These are phyloP conservation scores for Incurvaria masculella DNA, from an alignment of 2,888 invertebrate species.

Conservation along the genomic window DNA sequence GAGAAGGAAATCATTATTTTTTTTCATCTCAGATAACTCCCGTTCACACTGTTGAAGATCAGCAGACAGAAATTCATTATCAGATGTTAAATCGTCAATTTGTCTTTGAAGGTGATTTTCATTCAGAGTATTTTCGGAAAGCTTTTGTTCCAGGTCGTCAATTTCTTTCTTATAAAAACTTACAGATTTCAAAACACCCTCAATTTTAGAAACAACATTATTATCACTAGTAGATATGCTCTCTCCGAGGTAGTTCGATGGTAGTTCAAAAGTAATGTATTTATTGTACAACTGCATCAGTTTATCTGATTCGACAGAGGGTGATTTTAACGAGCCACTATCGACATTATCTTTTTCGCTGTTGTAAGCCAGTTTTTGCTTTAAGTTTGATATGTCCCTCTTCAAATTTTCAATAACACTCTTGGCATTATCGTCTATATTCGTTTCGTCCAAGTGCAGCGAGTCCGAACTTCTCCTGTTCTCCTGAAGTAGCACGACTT, in stretches of 20 bases:
- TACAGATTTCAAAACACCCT: slow-evolving; percentile 53
- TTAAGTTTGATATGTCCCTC: slow-evolving; percentile 42
- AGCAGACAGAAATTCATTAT: slow-evolving; percentile 46
- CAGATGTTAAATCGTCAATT: slow-evolving; percentile 53
- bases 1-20: slow-evolving; percentile 68
- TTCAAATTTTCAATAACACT: slow-evolving; percentile 48
- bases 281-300: slow-evolving; percentile 44
- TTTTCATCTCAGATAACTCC: slow-evolving; percentile 62
- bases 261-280: slow-evolving; percentile 47
- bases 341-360: slow-evolving; percentile 22
- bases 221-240: slow-evolving; percentile 39
- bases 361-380: slow-evolving; percentile 33
- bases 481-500: slow-evolving; percentile 32
- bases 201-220: slow-evolving; percentile 41
- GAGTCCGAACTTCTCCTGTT: slow-evolving; percentile 29
- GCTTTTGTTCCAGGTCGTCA: slow-evolving; percentile 53
- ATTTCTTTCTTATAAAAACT: slow-evolving; percentile 58
- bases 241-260: slow-evolving; percentile 45
- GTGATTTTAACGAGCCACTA: slow-evolving; percentile 24
- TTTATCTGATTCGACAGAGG: slow-evolving; percentile 34
- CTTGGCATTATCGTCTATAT: slow-evolving; percentile 50
- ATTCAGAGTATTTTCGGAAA: slow-evolving; percentile 56
- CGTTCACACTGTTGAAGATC: slow-evolving; percentile 56
- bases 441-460: slow-evolving; percentile 39
- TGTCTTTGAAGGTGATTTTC: slow-evolving; percentile 49